These are phyloP conservation scores for Andrena fulva DNA, from an alignment of 2,888 invertebrate genomes.

Conservation along the genomic window DNA sequence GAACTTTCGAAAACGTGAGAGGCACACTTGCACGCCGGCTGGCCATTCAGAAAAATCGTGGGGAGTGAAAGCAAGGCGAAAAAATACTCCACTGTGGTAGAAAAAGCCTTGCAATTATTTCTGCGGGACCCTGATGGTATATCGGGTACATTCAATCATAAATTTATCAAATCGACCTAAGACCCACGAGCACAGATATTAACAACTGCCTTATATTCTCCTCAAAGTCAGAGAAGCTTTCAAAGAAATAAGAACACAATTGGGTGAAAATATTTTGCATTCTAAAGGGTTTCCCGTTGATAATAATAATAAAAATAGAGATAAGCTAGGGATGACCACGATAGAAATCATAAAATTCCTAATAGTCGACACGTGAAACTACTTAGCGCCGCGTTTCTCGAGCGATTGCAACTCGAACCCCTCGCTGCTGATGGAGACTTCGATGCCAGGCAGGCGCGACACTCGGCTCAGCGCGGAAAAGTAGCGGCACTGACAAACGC, in stretches of 20 bases:
- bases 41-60: conserved; percentile 67
- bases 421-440: conserved; percentile 20
- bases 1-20: conserved; percentile 74
- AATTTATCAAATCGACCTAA: too few relatives aligned
- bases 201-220: too few relatives aligned
- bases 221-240: too few relatives aligned
- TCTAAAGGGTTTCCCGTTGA: too few relatives aligned
- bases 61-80: conserved; percentile 66
- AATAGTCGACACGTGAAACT: too few relatives aligned
- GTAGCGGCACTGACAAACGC: neutral
- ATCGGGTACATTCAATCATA: neutral
- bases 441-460: conserved; percentile 27
- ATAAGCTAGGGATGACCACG: too few relatives aligned
- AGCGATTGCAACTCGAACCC: neutral
- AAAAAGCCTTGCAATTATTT: conserved; percentile 43
- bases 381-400: neutral
- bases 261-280: too few relatives aligned
- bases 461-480: conserved; percentile 16
- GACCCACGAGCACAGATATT: too few relatives aligned
- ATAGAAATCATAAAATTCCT: too few relatives aligned
- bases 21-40: conserved; percentile 41
- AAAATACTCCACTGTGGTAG: conserved; percentile 42
- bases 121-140: neutral
- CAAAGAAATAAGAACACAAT: too few relatives aligned
- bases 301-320: too few relatives aligned